Conservation (phyloP, 2,113 vertebrate species). For the Rhodinocichla rosea region DNA sequence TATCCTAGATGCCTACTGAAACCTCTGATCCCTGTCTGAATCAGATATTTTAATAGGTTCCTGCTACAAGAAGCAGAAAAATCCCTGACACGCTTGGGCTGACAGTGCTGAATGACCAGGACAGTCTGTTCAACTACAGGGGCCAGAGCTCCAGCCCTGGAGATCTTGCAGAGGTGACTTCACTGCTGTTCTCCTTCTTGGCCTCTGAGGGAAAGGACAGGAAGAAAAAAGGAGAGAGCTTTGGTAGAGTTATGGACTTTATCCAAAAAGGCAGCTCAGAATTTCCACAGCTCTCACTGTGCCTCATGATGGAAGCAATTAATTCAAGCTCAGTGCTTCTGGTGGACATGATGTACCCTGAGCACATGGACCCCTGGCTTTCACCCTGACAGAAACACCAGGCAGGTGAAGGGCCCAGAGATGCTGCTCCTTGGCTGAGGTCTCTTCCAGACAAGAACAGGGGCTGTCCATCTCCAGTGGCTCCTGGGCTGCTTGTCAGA, state of each 20-base stretch:
- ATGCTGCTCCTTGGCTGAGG: not conserved
- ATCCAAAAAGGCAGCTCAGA: not conserved
- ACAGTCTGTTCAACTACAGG: not conserved
- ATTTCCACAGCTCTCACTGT: not conserved
- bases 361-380: not conserved
- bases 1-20: not conserved
- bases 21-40: conserved; percentile 4
- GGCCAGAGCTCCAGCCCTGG: not conserved
- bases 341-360: not conserved
- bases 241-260: not conserved
- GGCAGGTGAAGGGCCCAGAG: not conserved
- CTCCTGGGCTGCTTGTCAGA: not conserved
- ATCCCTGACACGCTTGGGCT: not conserved
- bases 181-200: not conserved
- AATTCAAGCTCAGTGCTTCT: not conserved
- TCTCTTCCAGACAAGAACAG: not conserved
- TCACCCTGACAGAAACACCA: not conserved
- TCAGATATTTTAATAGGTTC: not conserved
- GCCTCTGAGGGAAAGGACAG: not conserved
- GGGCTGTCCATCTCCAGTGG: not conserved
- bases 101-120: not conserved
- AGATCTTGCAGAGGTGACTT: not conserved
- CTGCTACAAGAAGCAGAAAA: not conserved
- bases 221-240: not conserved
- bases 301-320: not conserved